These are phyloP conservation scores for Zelostemma sp. DNA, from an alignment of 1,140 invertebrate species.

Conservation along the genomic window DNA sequence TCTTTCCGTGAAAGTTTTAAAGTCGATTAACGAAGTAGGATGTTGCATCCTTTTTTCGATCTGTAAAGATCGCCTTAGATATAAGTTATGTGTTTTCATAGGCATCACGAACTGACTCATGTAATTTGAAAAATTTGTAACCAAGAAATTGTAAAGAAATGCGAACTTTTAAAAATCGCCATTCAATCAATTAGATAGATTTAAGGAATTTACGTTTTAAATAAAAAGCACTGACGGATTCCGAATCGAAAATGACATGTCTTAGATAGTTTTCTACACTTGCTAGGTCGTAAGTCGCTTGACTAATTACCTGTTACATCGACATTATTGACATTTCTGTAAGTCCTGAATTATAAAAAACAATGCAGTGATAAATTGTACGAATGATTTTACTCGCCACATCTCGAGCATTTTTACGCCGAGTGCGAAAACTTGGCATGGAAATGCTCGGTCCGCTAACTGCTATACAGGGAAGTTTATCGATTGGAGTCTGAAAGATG, in stretches of 20 bases:
- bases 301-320: not conserved
- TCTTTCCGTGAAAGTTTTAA: no score
- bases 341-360: not conserved
- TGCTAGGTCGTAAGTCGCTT: not conserved
- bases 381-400: not conserved
- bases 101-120: conserved; percentile 62
- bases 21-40: no score
- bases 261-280: no score
- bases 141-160: not conserved
- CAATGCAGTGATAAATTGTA: not conserved
- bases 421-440: no score
- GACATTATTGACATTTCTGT: not conserved
- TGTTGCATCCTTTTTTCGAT: conserved; percentile 37
- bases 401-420: not conserved
- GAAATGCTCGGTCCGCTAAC: no score
- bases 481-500: no score
- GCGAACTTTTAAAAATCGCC: conserved; percentile 6
- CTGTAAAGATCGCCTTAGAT: conserved; percentile 58
- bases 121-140: conserved; percentile 41
- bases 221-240: no score
- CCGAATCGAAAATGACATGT: no score
- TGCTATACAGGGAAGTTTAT: no score
- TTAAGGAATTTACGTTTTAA: not conserved
- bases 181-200: not conserved
- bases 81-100: conserved; percentile 68